Evolutionary conservation across 2,113 vertebrate genomes (phyloP).

Genomic region (Phalacrocorax pelagicus): DNA sequence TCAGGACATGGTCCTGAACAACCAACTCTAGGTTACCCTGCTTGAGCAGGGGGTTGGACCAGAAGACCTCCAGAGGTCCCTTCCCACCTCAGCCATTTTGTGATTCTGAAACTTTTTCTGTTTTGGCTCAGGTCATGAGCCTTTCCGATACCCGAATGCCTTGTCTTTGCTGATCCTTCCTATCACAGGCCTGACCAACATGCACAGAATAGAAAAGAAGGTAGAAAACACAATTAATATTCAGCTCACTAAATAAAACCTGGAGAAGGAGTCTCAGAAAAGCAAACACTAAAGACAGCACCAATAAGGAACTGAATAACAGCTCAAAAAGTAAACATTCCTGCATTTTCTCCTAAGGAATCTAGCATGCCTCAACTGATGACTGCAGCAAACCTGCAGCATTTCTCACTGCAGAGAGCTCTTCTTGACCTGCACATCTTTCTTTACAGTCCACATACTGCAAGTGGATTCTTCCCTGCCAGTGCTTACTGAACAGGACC

Average conservation of each 20-base stretch:
- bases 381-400: neutral
- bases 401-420: neutral
- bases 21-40: neutral
- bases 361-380: neutral
- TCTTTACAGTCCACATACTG: neutral
- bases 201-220: neutral
- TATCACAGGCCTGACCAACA: neutral
- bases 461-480: neutral
- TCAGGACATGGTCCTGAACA: neutral
- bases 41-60: neutral
- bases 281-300: neutral
- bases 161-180: neutral
- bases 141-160: neutral
- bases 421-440: neutral
- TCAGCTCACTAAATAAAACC: neutral
- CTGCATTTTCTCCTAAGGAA: neutral
- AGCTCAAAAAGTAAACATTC: neutral
- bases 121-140: neutral
- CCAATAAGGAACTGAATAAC: neutral
- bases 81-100: neutral
- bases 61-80: neutral
- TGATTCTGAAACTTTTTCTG: neutral
- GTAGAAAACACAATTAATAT: neutral
- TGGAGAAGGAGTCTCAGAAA: neutral
- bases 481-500: neutral